These are phyloP conservation scores for Aporophyla lueneburgensis DNA, from an alignment of 2,888 invertebrate species.

Conservation along the genomic window DNA sequence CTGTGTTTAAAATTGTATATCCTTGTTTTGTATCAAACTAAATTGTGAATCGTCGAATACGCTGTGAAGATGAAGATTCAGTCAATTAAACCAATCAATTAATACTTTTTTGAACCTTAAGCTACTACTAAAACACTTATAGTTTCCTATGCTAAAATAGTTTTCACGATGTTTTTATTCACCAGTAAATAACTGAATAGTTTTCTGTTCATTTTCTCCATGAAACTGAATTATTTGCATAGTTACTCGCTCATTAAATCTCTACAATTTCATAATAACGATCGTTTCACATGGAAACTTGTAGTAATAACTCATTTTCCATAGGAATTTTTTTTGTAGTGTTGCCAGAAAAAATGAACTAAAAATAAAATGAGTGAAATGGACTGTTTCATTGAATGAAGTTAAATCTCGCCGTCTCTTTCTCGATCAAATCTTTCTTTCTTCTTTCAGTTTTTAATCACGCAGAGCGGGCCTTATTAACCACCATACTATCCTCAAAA, in stretches of 20 bases:
- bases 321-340: constrained; percentile 8
- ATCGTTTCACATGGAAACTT: constrained; percentile 16
- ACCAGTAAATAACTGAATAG: neutral
- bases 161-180: neutral
- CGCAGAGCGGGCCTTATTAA: too few species aligned
- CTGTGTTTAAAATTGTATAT: too few species aligned
- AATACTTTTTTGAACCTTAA: neutral
- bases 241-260: constrained; percentile 17
- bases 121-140: neutral
- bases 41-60: neutral
- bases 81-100: neutral
- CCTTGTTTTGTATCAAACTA: too few species aligned
- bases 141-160: neutral
- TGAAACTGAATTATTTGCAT: neutral
- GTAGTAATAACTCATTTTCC: constrained; percentile 15
- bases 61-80: neutral
- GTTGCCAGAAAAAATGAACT: constrained; percentile 13
- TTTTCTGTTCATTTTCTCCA: constrained; percentile 28
- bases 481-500: too few species aligned
- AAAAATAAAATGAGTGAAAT: constrained; percentile 11
- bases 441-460: neutral
- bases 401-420: too few species aligned
- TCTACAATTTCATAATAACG: constrained; percentile 11
- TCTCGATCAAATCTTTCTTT: too few species aligned
- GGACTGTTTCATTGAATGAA: neutral